Conservation (phyloP, 2,113 vertebrate genomes). For the Conger conger region DNA sequence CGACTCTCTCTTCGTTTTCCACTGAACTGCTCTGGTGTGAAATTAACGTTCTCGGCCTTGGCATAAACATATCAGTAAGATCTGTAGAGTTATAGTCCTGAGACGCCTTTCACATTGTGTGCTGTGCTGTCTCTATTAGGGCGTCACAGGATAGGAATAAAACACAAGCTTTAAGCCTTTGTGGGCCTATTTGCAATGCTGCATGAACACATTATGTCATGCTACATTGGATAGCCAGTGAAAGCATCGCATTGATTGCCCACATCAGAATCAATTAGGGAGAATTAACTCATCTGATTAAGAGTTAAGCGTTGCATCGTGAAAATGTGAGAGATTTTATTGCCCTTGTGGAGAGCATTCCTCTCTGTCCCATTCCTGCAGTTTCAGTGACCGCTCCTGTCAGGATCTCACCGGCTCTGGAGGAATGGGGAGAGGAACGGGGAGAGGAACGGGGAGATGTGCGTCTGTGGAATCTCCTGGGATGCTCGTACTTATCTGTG, state of each 20-base stretch:
- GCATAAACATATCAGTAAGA: background rate
- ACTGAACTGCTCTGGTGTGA: background rate
- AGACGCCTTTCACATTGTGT: background rate
- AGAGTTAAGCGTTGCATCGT: background rate
- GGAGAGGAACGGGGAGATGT: background rate
- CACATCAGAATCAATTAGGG: background rate
- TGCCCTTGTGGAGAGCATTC: background rate
- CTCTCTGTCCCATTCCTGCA: background rate
- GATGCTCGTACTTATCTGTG: background rate
- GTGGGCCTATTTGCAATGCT: background rate
- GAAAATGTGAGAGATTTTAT: background rate
- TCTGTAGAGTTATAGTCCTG: conserved; percentile 19
- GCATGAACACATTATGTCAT: conserved; percentile 9
- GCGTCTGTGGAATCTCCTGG: background rate
- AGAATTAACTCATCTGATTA: conserved; percentile 14
- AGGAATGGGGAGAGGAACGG: too few relatives aligned
- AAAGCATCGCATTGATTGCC: background rate
- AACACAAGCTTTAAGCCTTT: background rate
- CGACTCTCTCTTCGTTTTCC: background rate
- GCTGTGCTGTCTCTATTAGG: conserved; percentile 10
- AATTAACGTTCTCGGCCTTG: background rate
- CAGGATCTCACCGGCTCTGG: background rate
- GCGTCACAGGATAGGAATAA: background rate
- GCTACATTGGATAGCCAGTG: background rate
- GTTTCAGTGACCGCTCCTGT: background rate